Evolutionary conservation across 1,140 invertebrate species (phyloP).

Genomic region (Diachasmimorpha longicaudata): DNA sequence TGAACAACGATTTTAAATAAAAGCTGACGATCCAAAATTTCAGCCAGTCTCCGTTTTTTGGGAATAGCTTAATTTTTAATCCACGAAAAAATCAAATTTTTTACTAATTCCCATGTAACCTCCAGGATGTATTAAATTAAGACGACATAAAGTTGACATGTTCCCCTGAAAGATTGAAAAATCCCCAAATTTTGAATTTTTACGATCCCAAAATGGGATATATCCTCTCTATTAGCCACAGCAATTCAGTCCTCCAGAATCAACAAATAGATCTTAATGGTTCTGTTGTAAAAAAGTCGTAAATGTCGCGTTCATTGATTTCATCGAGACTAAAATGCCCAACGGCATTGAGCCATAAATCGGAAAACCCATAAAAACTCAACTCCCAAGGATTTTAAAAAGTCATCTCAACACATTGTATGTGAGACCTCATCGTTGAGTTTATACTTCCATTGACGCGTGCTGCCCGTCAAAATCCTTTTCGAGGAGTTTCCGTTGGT

Average conservation of each 20-base stretch:
- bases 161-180: too few species aligned
- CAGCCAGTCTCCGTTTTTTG: too few species aligned
- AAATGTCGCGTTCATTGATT: not conserved
- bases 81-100: too few species aligned
- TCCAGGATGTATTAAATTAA: too few species aligned
- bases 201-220: not conserved
- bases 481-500: not conserved
- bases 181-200: too few species aligned
- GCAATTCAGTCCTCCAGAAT: not conserved
- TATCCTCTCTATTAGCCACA: not conserved
- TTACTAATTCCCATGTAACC: too few species aligned
- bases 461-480: constrained; percentile 27
- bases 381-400: not conserved
- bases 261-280: not conserved
- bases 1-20: too few species aligned
- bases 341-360: not conserved
- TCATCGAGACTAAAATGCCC: not conserved
- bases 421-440: not conserved
- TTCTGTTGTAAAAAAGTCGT: not conserved
- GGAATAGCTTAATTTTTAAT: too few species aligned
- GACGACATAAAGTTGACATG: too few species aligned
- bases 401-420: not conserved
- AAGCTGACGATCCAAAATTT: too few species aligned
- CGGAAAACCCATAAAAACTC: not conserved
- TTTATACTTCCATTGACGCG: constrained; percentile 19